phyloP scores from a whole-genome alignment of 1,140 invertebrate species.

The Megalopta genalis region DNA sequence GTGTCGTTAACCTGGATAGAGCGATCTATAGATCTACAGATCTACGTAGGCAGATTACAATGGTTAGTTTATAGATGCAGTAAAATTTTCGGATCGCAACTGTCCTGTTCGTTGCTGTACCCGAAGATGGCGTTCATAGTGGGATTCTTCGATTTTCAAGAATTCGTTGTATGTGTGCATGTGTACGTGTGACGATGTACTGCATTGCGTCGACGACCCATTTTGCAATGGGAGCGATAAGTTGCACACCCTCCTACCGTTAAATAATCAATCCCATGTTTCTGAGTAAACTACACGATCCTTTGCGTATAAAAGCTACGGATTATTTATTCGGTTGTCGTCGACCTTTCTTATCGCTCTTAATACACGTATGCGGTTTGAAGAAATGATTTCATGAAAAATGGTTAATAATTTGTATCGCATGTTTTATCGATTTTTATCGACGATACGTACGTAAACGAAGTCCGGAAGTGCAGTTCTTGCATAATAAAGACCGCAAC shows the following conservation, averaged over 20 bases:
- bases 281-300: background rate
- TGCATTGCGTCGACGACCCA: slow-evolving; percentile 75
- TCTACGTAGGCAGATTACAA: slow-evolving; percentile 16
- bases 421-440: background rate
- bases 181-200: slow-evolving; percentile 52
- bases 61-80: slow-evolving; percentile 26
- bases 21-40: slow-evolving; percentile 45
- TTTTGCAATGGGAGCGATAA: slow-evolving; percentile 69
- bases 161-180: slow-evolving; percentile 37
- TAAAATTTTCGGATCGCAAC: slow-evolving; percentile 36
- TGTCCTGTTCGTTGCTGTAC: slow-evolving; percentile 5
- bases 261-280: slow-evolving; percentile 70
- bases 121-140: slow-evolving; percentile 57
- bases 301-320: background rate
- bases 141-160: slow-evolving; percentile 64
- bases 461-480: background rate
- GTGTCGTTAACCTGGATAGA: slow-evolving; percentile 15
- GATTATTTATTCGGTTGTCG: no score
- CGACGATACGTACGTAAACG: background rate
- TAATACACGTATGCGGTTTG: background rate
- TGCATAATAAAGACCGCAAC: background rate
- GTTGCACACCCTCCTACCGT: slow-evolving; percentile 56
- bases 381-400: background rate
- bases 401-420: background rate
- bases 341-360: background rate